Conservation (phyloP, 2,113 vertebrate species). For the Dasyprocta punctata region DNA sequence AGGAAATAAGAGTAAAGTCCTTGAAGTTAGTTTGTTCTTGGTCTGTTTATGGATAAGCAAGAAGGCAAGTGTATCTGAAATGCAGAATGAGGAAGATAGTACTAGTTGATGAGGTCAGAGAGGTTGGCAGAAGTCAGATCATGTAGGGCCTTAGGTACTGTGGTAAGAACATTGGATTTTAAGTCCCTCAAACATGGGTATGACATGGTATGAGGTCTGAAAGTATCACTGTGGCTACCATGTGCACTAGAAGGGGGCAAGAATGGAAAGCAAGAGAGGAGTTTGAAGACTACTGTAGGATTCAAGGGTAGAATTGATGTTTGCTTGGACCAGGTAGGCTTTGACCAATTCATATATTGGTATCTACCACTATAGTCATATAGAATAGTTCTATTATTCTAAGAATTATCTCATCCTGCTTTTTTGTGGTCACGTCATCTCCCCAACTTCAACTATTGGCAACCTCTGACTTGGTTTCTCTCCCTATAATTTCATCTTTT, state of each 20-base stretch:
- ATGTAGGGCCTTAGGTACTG: background rate
- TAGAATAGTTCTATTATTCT: background rate
- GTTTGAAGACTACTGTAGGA: background rate
- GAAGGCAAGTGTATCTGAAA: background rate
- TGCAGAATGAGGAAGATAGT: background rate
- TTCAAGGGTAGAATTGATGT: background rate
- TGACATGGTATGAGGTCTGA: background rate
- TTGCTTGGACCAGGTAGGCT: background rate
- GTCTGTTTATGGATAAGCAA: background rate
- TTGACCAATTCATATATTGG: slow-evolving; percentile 31
- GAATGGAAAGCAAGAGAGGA: slow-evolving; percentile 16
- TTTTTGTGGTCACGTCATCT: background rate
- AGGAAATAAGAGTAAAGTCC: slow-evolving; percentile 22
- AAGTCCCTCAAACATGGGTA: background rate
- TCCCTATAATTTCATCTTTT: slow-evolving; percentile 30
- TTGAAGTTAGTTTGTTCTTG: slow-evolving; percentile 44
- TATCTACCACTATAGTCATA: background rate
- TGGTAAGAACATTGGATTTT: slow-evolving; percentile 6
- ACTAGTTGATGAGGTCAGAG: slow-evolving; percentile 11
- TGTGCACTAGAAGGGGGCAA: background rate
- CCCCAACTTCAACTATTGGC: background rate
- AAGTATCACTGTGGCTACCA: background rate
- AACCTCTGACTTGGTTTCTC: slow-evolving; percentile 5
- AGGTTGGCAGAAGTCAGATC: background rate
- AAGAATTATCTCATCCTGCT: slow-evolving; percentile 4